Conservation (phyloP, 2,797 vertebrate species). For the Protonibea diacanthus region DNA sequence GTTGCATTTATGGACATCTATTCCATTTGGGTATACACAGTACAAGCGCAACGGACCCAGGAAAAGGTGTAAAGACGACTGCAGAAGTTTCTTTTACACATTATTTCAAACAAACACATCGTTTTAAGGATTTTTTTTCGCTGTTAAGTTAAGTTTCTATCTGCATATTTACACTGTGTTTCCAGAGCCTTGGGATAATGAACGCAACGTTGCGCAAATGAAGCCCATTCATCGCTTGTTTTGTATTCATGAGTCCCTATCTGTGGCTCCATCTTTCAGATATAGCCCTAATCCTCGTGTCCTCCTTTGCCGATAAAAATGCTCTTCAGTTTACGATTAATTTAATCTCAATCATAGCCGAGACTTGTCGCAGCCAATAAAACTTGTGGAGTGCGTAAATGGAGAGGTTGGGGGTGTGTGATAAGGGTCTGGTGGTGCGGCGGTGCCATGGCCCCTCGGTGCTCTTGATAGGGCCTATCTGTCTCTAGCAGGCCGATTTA, state of each 20-base stretch:
- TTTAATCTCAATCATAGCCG: constrained; percentile 90
- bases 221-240: constrained; percentile 69
- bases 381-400: constrained; percentile 80
- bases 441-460: constrained; percentile 69
- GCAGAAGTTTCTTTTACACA: constrained; percentile 9
- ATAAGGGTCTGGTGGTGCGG: constrained; percentile 79
- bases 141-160: constrained; percentile 31
- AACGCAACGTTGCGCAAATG: constrained; percentile 62
- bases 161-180: constrained; percentile 44
- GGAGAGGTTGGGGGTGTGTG: constrained; percentile 56
- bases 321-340: constrained; percentile 89
- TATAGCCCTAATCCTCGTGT: constrained; percentile 77
- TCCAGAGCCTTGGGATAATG: constrained; percentile 58
- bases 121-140: background rate
- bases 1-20: background rate
- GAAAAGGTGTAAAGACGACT: background rate
- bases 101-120: constrained; percentile 5
- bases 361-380: constrained; percentile 85
- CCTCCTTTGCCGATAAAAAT: constrained; percentile 81
- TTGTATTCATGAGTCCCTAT: constrained; percentile 78
- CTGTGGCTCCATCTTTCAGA: constrained; percentile 70
- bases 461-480: constrained; percentile 87
- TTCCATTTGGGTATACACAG: background rate
- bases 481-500: constrained; percentile 83
- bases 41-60: background rate